Evolutionary conservation across 2,113 vertebrate genomes (phyloP).

Genomic region (Amblyornis subalaris): DNA sequence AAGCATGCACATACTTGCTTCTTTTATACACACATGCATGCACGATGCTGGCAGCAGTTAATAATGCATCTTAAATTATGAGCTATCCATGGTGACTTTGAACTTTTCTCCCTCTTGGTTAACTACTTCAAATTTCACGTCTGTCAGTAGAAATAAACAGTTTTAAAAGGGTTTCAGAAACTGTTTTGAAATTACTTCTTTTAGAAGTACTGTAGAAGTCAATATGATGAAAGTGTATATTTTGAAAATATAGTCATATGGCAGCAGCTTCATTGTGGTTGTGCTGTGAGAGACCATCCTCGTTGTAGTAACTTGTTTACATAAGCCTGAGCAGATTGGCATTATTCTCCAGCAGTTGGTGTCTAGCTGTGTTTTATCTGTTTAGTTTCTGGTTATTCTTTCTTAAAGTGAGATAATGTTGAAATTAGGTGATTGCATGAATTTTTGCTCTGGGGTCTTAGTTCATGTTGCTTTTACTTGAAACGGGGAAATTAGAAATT

Average conservation of each 20-base stretch:
- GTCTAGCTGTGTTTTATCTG: not conserved
- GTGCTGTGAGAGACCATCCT: not conserved
- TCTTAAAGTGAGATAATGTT: not conserved
- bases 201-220: not conserved
- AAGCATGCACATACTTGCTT: not conserved
- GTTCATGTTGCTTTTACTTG: not conserved
- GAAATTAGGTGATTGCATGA: not conserved
- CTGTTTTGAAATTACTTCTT: not conserved
- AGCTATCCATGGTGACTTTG: not conserved
- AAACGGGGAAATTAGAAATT: not conserved
- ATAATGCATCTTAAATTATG: not conserved
- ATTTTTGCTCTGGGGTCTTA: not conserved
- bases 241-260: not conserved
- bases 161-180: not conserved
- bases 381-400: not conserved
- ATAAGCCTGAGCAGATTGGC: not conserved
- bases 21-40: rapidly evolving
- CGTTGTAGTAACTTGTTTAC: not conserved
- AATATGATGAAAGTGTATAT: not conserved
- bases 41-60: not conserved
- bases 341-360: not conserved
- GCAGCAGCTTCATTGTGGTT: not conserved
- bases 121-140: not conserved
- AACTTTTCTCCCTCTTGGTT: not conserved
- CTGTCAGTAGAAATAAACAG: not conserved